Percentiles rank a stretch among this genome's conserved stretches.
These are phyloP conservation scores for Dinoponera quadriceps DNA, from an alignment of 1,140 invertebrate species.

Conservation along the genomic window DNA sequence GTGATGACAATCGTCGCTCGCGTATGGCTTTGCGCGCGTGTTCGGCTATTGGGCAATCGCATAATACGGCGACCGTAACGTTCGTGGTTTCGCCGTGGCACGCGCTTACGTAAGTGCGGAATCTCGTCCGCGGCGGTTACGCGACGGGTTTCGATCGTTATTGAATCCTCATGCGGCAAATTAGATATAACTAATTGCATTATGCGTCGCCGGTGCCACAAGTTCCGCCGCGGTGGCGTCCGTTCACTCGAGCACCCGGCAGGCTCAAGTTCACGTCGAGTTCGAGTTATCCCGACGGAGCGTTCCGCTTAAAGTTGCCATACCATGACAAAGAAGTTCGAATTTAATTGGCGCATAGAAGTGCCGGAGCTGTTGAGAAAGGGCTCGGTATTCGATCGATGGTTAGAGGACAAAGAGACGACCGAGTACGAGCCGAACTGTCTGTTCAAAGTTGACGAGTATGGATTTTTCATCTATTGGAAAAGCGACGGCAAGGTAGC, in stretches of 20 bases:
- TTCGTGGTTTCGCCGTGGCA: background rate
- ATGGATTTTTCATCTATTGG: conserved; percentile 99
- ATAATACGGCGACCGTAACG: background rate
- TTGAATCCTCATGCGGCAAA: conserved; percentile 71
- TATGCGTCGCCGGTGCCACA: conserved; percentile 46
- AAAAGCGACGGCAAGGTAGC: conserved; percentile 97
- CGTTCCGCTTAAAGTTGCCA: conserved; percentile 38
- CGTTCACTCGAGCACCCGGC: conserved; percentile 40
- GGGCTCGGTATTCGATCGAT: conserved; percentile 95
- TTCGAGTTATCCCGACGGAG: conserved; percentile 24
- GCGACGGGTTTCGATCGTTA: conserved; percentile 19
- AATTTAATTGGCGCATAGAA: conserved; percentile 98
- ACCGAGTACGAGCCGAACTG: conserved; percentile 95
- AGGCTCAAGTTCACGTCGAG: conserved; percentile 34
- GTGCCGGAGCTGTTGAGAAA: conserved; percentile 95
- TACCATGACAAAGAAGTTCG: conserved; percentile 98
- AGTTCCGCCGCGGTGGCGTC: conserved; percentile 10
- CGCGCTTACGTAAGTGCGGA: conserved; percentile 63
- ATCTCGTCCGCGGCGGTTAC: conserved; percentile 14
- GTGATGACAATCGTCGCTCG: background rate
- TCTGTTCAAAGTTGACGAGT: conserved; percentile 98
- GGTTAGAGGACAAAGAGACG: conserved; percentile 98
- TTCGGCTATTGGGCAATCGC: conserved; percentile 7
- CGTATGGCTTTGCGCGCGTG: no score
- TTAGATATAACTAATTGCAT: conserved; percentile 76